Evolutionary conservation across 2,888 invertebrate species (phyloP).

Genomic region (Acronicta leporina): DNA sequence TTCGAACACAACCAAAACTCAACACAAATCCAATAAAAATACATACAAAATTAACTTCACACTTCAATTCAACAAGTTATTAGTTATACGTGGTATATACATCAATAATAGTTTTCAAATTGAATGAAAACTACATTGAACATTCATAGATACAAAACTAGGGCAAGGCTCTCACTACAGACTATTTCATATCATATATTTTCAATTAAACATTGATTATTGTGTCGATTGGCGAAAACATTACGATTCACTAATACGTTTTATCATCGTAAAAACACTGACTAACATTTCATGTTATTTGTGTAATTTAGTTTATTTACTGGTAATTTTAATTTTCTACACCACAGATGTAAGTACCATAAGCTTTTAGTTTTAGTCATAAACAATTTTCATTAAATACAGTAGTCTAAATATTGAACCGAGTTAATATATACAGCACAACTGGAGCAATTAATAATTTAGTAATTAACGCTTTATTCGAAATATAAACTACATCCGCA

Average conservation of each 20-base stretch:
- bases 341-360: conserved; percentile 46
- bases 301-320: conserved; percentile 32
- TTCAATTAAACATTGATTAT: conserved; percentile 39
- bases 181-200: conserved; percentile 47
- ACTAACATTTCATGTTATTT: conserved; percentile 35
- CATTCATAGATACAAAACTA: conserved; percentile 58
- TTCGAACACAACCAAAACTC: conserved; percentile 60
- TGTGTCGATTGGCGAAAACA: conserved; percentile 50
- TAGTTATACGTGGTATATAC: conserved; percentile 54
- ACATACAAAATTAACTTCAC: conserved; percentile 52
- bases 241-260: conserved; percentile 27
- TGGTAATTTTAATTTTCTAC: conserved; percentile 31
- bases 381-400: conserved; percentile 15
- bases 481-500: not conserved
- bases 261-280: conserved; percentile 31
- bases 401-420: conserved; percentile 4
- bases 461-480: too few relatives aligned
- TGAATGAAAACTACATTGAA: conserved; percentile 81
- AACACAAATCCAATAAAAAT: conserved; percentile 48
- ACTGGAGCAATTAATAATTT: not conserved
- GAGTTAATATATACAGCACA: conserved; percentile 19
- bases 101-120: conserved; percentile 80
- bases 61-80: conserved; percentile 53
- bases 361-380: conserved; percentile 24
- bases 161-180: conserved; percentile 21